Conservation (phyloP, 23 tunicate species). For the Trididemnum nubilum region DNA sequence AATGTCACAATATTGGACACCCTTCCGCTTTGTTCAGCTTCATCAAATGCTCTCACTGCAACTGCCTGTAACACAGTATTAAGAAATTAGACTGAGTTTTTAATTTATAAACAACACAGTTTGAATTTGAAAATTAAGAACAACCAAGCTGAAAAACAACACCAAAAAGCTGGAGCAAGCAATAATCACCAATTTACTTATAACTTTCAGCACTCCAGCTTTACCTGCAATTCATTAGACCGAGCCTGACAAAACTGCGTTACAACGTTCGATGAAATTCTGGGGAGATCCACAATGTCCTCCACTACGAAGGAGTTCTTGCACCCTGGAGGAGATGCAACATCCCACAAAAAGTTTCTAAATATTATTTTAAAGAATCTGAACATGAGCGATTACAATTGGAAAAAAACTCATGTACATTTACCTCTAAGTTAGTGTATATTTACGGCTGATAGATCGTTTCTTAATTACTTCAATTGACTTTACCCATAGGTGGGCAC, state of each 20-base stretch:
- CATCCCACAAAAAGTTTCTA: conserved; percentile 29
- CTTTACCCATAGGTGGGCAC: too few relatives aligned
- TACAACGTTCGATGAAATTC: conserved; percentile 19
- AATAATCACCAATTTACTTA: too few relatives aligned
- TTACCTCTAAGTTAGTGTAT: too few relatives aligned
- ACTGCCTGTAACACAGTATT: conserved; percentile 62
- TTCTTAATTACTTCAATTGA: too few relatives aligned
- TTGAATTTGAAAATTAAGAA: too few relatives aligned
- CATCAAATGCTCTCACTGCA: conserved; percentile 64
- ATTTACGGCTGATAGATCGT: too few relatives aligned
- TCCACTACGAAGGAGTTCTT: conserved; percentile 59
- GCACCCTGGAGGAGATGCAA: conserved; percentile 53
- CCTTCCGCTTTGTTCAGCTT: conserved; percentile 49
- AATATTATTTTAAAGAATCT: neutral
- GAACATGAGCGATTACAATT: neutral
- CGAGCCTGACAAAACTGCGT: conserved; percentile 62
- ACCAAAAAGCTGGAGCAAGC: too few relatives aligned
- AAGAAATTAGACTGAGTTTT: neutral
- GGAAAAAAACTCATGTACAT: neutral
- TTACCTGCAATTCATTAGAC: conserved; percentile 59
- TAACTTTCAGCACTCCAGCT: too few relatives aligned
- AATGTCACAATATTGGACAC: conserved; percentile 54
- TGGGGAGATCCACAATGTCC: conserved; percentile 17
- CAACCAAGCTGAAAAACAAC: too few relatives aligned
- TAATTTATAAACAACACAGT: too few relatives aligned